Evolutionary conservation across 2,888 invertebrate genomes (phyloP).

Genomic region (Tricholauxania praeusta): DNA sequence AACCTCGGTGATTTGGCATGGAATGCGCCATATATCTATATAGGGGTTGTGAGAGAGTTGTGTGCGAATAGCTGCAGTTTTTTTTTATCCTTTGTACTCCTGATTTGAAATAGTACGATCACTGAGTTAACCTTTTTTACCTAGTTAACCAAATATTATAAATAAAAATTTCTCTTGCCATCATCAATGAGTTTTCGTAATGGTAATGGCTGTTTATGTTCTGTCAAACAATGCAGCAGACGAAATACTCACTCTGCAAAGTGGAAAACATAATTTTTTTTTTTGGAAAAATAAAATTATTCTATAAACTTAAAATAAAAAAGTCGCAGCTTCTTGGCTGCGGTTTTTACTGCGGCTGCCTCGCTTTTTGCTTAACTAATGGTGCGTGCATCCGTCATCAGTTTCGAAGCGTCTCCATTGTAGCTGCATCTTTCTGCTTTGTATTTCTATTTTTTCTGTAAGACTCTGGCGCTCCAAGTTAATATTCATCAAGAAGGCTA

Average conservation of each 20-base stretch:
- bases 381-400: slow-evolving; percentile 62
- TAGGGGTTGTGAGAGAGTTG: too few species aligned
- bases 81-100: too few species aligned
- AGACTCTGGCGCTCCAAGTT: too few species aligned
- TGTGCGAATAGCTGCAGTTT: too few species aligned
- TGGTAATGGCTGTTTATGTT: neutral
- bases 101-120: too few species aligned
- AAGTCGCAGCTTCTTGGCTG: neutral
- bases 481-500: too few species aligned
- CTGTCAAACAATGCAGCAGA: slow-evolving; percentile 1
- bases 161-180: too few species aligned
- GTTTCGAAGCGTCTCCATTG: slow-evolving; percentile 23
- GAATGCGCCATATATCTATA: too few species aligned
- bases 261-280: neutral
- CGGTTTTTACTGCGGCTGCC: slow-evolving; percentile 38
- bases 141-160: too few species aligned
- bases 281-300: neutral
- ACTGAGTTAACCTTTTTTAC: too few species aligned
- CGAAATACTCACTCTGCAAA: slow-evolving; percentile 7
- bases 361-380: slow-evolving; percentile 54
- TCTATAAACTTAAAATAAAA: neutral
- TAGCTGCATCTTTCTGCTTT: neutral
- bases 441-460: neutral
- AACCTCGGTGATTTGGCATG: too few species aligned
- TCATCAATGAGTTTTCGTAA: neutral